phyloP scores from a whole-genome alignment of 2,797 vertebrate genomes.

The Siniperca scherzeri region DNA sequence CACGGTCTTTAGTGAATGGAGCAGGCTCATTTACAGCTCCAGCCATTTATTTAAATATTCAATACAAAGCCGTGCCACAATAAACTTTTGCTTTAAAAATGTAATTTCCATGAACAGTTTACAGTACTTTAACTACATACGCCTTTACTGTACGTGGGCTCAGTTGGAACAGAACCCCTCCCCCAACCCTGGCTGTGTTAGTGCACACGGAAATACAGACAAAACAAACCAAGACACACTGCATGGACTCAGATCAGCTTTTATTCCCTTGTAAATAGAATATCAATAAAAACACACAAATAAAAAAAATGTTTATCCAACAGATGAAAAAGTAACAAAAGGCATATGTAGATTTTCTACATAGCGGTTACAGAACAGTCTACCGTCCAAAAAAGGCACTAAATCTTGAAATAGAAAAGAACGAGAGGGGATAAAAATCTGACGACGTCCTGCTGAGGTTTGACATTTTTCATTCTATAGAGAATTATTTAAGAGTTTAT shows the following conservation, averaged over 20 bases:
- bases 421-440: slow-evolving; percentile 70
- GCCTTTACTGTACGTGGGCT: neutral
- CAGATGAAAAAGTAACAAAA: slow-evolving; percentile 97
- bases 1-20: neutral
- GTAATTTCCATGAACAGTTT: neutral
- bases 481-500: slow-evolving; percentile 76
- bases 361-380: slow-evolving; percentile 99
- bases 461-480: slow-evolving; percentile 69
- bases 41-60: neutral
- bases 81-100: no score
- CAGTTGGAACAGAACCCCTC: neutral
- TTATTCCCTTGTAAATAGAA: slow-evolving; percentile 99
- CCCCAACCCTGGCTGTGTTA: neutral
- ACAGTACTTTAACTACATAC: neutral
- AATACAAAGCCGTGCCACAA: no score
- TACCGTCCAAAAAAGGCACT: slow-evolving; percentile 99
- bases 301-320: slow-evolving; percentile 92
- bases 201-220: neutral
- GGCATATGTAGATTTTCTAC: slow-evolving; percentile 95
- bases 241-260: slow-evolving; percentile 85
- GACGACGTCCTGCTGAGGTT: slow-evolving; percentile 79
- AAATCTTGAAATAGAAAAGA: slow-evolving; percentile 97
- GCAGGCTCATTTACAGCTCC: neutral
- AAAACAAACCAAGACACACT: slow-evolving; percentile 38
- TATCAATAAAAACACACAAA: slow-evolving; percentile 99